Percentiles rank a stretch among this genome's conserved stretches.
Evolutionary conservation across 1,140 invertebrate genomes (phyloP).

Genomic region (Augochlora pura): DNA sequence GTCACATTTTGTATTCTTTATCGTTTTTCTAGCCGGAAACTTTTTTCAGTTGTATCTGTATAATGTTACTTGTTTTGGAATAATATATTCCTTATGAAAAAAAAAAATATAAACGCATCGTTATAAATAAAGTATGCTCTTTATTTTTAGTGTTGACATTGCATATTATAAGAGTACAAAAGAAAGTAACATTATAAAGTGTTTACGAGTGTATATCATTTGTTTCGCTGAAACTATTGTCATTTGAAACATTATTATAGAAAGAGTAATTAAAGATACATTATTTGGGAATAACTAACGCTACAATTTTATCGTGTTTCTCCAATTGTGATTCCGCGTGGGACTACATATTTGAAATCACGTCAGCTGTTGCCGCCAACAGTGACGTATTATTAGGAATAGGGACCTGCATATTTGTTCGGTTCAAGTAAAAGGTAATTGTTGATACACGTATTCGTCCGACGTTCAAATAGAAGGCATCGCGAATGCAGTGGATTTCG

Average conservation of each 20-base stretch:
- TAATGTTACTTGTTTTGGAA: conserved; percentile 42
- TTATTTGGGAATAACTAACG: conserved; percentile 3
- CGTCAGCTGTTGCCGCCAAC: conserved; percentile 8
- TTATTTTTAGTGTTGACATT: conserved; percentile 29
- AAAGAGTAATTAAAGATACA: conserved; percentile 5
- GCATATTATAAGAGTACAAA: neutral
- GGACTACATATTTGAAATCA: conserved; percentile 7
- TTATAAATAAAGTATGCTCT: conserved; percentile 34
- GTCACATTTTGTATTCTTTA: conserved; percentile 41
- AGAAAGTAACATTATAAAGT: conserved; percentile 7
- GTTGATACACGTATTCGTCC: neutral
- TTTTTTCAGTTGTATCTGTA: conserved; percentile 17
- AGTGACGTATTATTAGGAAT: conserved; percentile 7
- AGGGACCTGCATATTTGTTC: neutral
- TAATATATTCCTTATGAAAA: conserved; percentile 46
- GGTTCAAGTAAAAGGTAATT: neutral
- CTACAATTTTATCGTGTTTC: conserved; percentile 10
- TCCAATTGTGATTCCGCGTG: neutral
- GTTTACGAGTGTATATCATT: neutral
- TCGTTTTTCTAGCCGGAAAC: conserved; percentile 3
- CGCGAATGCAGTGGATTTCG: conserved; percentile 53
- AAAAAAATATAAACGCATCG: conserved; percentile 38
- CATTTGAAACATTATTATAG: conserved; percentile 5
- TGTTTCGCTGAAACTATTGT: conserved; percentile 3
- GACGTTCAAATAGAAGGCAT: conserved; percentile 23